Evolutionary conservation across 1,140 invertebrate genomes (phyloP).

Genomic region (Aphis craccivora): DNA sequence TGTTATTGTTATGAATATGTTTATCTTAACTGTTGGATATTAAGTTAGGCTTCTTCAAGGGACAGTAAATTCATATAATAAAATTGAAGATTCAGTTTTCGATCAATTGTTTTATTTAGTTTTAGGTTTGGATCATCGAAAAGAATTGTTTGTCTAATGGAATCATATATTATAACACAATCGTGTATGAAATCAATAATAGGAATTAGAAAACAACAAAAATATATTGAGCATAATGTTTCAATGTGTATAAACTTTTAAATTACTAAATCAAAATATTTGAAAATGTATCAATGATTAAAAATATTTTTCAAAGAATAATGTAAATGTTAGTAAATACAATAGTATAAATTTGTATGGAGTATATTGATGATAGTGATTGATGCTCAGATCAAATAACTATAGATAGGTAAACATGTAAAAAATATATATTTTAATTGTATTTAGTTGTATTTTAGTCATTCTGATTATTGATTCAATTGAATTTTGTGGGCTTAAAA

Average conservation of each 20-base stretch:
- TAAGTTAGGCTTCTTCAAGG: slow-evolving; percentile 94
- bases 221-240: neutral
- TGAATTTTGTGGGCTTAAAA: neutral
- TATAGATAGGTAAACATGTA: slow-evolving; percentile 65
- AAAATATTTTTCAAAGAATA: slow-evolving; percentile 74
- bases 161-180: slow-evolving; percentile 68
- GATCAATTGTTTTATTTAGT: slow-evolving; percentile 93
- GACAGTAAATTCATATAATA: slow-evolving; percentile 96
- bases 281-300: neutral
- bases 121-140: slow-evolving; percentile 85
- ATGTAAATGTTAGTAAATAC: slow-evolving; percentile 88
- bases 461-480: too few relatives aligned
- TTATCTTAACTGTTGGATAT: neutral
- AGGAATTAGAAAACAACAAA: neutral
- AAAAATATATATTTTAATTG: too few relatives aligned
- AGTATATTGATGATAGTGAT: slow-evolving; percentile 73
- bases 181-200: slow-evolving; percentile 4
- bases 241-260: neutral
- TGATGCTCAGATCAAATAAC: too few relatives aligned
- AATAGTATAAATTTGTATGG: slow-evolving; percentile 85
- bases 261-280: neutral
- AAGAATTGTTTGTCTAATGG: slow-evolving; percentile 90
- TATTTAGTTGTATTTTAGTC: too few relatives aligned
- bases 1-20: neutral
- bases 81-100: slow-evolving; percentile 82